Evolutionary conservation across 23 tunicate genomes (phyloP).

Genomic region (Halocynthia aurantium): DNA sequence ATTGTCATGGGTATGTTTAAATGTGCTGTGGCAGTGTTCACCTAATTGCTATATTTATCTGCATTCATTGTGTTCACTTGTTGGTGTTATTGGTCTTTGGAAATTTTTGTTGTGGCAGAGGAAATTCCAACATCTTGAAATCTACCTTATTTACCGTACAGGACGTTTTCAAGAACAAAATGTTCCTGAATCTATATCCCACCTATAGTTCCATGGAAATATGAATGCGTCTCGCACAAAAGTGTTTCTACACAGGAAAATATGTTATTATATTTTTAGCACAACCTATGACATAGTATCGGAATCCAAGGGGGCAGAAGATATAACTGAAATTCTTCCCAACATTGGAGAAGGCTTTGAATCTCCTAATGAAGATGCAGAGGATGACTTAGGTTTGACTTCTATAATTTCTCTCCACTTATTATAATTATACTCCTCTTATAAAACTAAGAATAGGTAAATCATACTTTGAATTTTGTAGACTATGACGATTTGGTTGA

Average conservation of each 20-base stretch:
- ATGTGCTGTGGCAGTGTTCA: no score
- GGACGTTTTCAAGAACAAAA: background rate
- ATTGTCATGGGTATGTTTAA: no score
- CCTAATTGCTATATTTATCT: no score
- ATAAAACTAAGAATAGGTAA: no score
- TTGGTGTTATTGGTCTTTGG: no score
- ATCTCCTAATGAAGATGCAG: conserved; percentile 19
- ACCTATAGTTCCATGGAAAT: no score
- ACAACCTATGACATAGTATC: no score
- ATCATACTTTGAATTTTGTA: background rate
- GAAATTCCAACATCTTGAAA: no score
- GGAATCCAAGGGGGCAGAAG: conserved; percentile 13
- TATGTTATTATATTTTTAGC: background rate
- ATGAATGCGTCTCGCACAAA: no score
- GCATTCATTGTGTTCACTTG: no score
- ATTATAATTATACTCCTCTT: background rate
- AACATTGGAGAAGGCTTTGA: conserved; percentile 38
- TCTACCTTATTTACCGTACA: no score
- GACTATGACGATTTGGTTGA: conserved; percentile 1
- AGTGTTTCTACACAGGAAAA: background rate
- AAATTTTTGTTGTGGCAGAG: no score
- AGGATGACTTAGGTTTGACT: conserved; percentile 7
- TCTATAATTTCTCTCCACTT: background rate
- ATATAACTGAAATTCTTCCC: conserved; percentile 20
- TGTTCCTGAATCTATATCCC: background rate